Evolutionary conservation across 30 jellyfish, hydroid and myxozoan species (phyloP).

Genomic region (Pelagia noctiluca): DNA sequence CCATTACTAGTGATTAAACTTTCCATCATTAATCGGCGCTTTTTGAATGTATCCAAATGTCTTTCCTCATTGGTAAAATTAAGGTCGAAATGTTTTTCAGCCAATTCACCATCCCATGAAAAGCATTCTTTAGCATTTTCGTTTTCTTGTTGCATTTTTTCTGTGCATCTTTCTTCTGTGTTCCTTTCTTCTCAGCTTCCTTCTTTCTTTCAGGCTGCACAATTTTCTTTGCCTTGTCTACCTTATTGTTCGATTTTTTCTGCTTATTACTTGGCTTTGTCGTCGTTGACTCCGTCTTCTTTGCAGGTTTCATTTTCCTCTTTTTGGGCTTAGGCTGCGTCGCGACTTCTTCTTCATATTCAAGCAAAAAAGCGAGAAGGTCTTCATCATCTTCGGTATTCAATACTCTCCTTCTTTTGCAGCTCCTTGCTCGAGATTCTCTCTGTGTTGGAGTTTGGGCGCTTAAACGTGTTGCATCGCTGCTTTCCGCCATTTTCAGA

Average conservation of each 20-base stretch:
- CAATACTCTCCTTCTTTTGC: not conserved
- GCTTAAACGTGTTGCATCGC: not conserved
- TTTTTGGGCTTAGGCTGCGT: not conserved
- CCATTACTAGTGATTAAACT: not conserved
- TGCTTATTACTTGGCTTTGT: not conserved
- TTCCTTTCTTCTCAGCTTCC: not conserved
- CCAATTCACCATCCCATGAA: not conserved
- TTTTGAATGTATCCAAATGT: slow-evolving; percentile 1
- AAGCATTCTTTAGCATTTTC: not conserved
- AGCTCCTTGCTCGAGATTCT: not conserved
- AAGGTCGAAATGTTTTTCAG: not conserved
- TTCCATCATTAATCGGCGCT: not conserved
- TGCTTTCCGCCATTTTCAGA: not conserved
- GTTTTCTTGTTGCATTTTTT: too few species aligned
- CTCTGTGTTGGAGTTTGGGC: not conserved
- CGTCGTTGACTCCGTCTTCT: not conserved
- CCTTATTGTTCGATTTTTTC: not conserved
- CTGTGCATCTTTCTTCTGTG: not conserved
- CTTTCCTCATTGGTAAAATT: not conserved
- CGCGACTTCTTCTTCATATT: not conserved
- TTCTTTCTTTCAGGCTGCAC: too few species aligned
- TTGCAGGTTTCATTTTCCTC: not conserved
- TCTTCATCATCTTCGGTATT: not conserved
- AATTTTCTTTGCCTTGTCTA: not conserved
- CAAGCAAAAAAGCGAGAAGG: not conserved